A percentile compares a stretch with the other conserved stretches of the same genome.
phyloP scores from a whole-genome alignment of 2,113 vertebrate species.

The Microcebus murinus region DNA sequence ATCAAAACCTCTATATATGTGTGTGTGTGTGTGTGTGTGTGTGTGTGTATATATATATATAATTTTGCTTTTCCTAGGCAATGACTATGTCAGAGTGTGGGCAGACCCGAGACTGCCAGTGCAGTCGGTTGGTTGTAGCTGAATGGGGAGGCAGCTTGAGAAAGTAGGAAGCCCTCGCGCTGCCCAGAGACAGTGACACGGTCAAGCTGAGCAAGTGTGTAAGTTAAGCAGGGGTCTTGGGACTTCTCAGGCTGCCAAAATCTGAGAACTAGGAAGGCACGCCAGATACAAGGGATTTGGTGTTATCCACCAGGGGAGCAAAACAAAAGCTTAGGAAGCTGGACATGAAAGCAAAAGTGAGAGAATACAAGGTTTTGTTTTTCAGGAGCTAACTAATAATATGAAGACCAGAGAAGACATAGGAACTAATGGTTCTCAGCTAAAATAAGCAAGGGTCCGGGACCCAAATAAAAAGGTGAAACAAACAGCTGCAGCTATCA shows the following conservation, averaged over 20 bases:
- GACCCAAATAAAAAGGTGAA: not conserved
- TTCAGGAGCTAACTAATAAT: not conserved
- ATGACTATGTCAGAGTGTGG: not conserved
- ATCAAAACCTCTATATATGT: not conserved
- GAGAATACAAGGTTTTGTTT: not conserved
- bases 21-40: not conserved
- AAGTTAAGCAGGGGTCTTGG: not conserved
- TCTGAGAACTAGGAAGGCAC: not conserved
- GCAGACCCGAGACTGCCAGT: not conserved
- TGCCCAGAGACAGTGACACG: not conserved
- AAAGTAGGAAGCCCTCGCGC: not conserved
- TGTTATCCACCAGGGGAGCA: not conserved
- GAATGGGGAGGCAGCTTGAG: not conserved
- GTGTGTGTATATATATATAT: not conserved
- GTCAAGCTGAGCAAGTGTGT: not conserved
- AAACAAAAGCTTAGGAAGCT: not conserved
- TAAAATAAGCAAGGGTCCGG: not conserved
- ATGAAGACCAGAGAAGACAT: not conserved
- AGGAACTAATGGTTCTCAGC: not conserved
- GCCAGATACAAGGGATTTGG: not conserved
- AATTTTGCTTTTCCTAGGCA: not conserved
- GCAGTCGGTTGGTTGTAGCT: no score
- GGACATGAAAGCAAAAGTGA: not conserved
- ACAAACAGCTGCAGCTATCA: not conserved
- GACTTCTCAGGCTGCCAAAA: not conserved